A percentile compares a stretch with the other conserved stretches of the same genome.
Evolutionary conservation across 2,113 vertebrate species (phyloP).

Genomic region (Caracal caracal): DNA sequence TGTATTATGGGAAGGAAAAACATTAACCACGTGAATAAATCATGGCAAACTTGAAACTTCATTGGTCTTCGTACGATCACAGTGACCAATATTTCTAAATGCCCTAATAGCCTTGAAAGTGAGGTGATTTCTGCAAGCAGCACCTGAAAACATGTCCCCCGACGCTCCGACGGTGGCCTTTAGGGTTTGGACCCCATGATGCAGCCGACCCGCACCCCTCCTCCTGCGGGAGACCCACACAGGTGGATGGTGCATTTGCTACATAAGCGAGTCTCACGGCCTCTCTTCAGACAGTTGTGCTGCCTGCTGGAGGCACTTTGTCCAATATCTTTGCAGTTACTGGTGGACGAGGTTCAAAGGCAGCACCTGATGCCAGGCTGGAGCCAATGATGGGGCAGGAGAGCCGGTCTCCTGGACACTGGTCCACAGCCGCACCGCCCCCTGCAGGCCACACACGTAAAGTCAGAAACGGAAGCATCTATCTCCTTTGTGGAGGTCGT

Average conservation of each 20-base stretch:
- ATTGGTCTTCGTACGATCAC: not conserved
- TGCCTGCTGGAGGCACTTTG: accelerated
- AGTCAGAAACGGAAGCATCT: not conserved
- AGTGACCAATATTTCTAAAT: not conserved
- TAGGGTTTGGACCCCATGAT: not conserved
- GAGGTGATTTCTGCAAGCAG: not conserved
- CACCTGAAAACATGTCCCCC: not conserved
- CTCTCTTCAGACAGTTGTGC: accelerated
- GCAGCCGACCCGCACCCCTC: accelerated
- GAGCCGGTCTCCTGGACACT: accelerated
- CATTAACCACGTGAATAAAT: accelerated
- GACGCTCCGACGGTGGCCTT: not conserved
- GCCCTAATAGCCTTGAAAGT: not conserved
- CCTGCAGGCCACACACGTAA: not conserved
- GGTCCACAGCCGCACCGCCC: not conserved
- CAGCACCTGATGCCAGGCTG: accelerated
- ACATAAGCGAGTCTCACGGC: accelerated
- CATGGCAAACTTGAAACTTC: not conserved
- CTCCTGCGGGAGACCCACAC: accelerated
- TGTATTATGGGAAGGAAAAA: not conserved
- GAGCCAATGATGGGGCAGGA: accelerated
- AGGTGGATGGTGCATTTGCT: accelerated
- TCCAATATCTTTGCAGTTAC: accelerated
- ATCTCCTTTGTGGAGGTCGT: not conserved
- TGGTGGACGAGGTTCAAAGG: accelerated